Evolutionary conservation across 2,888 invertebrate genomes (phyloP).

Genomic region (Volucella zonaria): DNA sequence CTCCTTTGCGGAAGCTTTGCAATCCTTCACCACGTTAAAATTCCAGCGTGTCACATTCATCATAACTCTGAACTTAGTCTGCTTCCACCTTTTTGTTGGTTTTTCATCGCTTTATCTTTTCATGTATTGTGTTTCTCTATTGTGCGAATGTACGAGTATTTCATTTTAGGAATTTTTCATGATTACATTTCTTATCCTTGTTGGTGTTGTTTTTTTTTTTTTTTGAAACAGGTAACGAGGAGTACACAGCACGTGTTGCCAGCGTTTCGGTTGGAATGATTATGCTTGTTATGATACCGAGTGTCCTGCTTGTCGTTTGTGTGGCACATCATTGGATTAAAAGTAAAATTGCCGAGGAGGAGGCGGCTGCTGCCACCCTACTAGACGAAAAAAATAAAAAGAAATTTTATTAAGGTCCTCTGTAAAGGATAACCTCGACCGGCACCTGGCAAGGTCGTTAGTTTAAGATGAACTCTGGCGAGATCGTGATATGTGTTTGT

Average conservation of each 20-base stretch:
- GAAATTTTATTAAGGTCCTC: conserved; percentile 75
- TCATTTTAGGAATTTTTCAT: not conserved
- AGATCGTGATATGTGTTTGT: not conserved
- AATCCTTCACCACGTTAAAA: conserved; percentile 10
- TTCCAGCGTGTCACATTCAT: conserved; percentile 33
- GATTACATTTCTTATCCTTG: conserved; percentile 65
- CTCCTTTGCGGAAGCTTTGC: not conserved
- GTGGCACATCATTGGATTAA: conserved; percentile 86
- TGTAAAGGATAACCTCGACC: not conserved
- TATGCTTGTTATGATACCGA: conserved; percentile 89
- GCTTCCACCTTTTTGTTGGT: not conserved
- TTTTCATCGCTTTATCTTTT: conserved; percentile 1
- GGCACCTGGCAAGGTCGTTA: not conserved
- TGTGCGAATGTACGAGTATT: conserved; percentile 10
- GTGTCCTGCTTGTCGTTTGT: conserved; percentile 88
- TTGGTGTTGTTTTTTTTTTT: not conserved
- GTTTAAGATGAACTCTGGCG: conserved; percentile 17
- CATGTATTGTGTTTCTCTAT: not conserved
- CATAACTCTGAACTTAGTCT: conserved; percentile 28
- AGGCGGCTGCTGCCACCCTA: conserved; percentile 76
- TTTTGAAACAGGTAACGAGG: conserved; percentile 87
- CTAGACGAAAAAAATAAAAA: conserved; percentile 37
- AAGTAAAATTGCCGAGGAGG: conserved; percentile 82
- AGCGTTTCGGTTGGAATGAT: conserved; percentile 91
- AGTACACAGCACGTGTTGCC: conserved; percentile 89